Percentiles rank a stretch among this genome's conserved stretches.
Conservation (phyloP, 2,113 vertebrate genomes). For the Amblyornis subalaris region DNA sequence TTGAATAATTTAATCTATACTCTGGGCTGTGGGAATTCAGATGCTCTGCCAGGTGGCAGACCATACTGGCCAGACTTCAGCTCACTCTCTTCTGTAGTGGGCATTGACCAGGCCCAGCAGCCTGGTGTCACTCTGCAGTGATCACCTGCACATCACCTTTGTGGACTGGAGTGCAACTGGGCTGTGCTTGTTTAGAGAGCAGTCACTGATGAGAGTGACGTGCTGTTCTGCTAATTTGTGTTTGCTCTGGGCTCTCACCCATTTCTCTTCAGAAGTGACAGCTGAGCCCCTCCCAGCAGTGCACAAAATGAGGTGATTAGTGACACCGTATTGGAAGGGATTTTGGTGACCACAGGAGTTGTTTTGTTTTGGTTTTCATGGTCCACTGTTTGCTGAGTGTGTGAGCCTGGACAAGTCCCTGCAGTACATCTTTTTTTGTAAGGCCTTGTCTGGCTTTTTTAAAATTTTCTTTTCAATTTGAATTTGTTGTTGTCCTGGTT, state of each 20-base stretch:
- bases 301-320: neutral
- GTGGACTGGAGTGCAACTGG: neutral
- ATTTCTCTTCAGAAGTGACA: neutral
- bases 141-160: neutral
- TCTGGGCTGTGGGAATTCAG: neutral
- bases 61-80: neutral
- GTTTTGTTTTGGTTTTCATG: neutral
- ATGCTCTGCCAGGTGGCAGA: neutral
- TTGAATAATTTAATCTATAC: neutral
- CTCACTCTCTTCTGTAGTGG: neutral
- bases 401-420: neutral
- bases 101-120: neutral
- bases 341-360: neutral
- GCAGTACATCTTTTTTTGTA: neutral
- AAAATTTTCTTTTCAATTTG: rapidly evolving
- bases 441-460: neutral
- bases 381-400: neutral
- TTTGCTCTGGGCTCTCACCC: neutral
- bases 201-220: neutral
- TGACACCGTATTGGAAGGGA: neutral
- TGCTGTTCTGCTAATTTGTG: neutral
- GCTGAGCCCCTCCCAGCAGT: neutral
- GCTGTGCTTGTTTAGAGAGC: neutral
- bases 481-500: neutral
- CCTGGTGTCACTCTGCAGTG: neutral